A percentile compares a stretch with the other conserved stretches of the same genome.
Conservation (phyloP, 2,797 vertebrate genomes). For the Epinephelus coioides region DNA sequence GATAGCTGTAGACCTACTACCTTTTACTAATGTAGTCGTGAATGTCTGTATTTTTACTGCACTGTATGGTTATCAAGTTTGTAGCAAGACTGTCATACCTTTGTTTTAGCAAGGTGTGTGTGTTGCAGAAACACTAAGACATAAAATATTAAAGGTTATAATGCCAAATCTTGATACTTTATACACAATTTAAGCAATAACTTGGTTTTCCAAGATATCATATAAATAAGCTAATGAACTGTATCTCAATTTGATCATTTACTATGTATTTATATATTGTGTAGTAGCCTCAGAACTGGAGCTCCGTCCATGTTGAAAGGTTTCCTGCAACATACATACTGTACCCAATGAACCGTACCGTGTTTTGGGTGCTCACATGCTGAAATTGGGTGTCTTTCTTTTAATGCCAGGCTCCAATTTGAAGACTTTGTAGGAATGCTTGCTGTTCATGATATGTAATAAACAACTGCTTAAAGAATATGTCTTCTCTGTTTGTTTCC, state of each 20-base stretch:
- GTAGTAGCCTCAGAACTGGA: slow-evolving; percentile 14
- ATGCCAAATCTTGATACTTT: slow-evolving; percentile 17
- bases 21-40: slow-evolving; percentile 15
- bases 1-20: slow-evolving; percentile 15
- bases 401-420: slow-evolving; percentile 53
- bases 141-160: background rate
- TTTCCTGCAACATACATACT: slow-evolving; percentile 31
- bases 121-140: slow-evolving; percentile 37
- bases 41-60: slow-evolving; percentile 47
- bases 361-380: slow-evolving; percentile 46
- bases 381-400: slow-evolving; percentile 15
- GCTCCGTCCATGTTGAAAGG: slow-evolving; percentile 33
- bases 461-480: slow-evolving; percentile 75
- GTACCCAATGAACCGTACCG: background rate
- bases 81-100: slow-evolving; percentile 37
- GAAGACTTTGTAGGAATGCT: slow-evolving; percentile 69
- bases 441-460: slow-evolving; percentile 77
- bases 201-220: background rate
- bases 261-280: slow-evolving; percentile 14
- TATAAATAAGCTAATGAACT: slow-evolving; percentile 37
- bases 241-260: slow-evolving; percentile 3
- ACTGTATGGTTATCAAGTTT: slow-evolving; percentile 36
- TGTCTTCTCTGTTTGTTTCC: slow-evolving; percentile 60
- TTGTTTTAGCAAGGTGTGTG: slow-evolving; percentile 25
- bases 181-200: background rate